These are phyloP conservation scores for Rhodinocichla rosea DNA, from an alignment of 2,113 vertebrate genomes.

Conservation along the genomic window DNA sequence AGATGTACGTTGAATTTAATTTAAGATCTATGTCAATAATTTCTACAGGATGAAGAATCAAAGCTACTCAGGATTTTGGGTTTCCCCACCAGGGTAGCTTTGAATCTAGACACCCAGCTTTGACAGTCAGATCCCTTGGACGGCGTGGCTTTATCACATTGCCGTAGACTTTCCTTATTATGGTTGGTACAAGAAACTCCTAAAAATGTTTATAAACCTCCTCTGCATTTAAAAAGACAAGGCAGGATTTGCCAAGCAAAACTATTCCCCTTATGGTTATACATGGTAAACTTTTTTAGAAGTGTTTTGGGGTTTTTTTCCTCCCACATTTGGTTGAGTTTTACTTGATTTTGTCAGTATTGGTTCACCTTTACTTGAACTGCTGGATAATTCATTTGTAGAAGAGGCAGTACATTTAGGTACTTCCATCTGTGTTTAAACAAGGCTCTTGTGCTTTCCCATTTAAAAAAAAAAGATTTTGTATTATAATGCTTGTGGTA, in stretches of 20 bases:
- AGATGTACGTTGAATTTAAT: neutral
- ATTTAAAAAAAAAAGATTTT: slow-evolving; percentile 9
- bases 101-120: neutral
- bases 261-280: neutral
- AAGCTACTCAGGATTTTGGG: neutral
- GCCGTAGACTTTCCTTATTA: neutral
- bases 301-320: neutral
- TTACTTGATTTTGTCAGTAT: slow-evolving; percentile 40
- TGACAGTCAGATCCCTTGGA: neutral
- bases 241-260: neutral
- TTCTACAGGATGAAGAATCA: neutral
- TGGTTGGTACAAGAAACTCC: neutral
- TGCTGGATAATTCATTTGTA: slow-evolving; percentile 60
- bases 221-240: neutral
- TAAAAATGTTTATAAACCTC: neutral
- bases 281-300: neutral
- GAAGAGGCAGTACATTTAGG: slow-evolving; percentile 58
- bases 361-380: slow-evolving; percentile 61
- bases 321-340: slow-evolving; percentile 7
- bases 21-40: neutral
- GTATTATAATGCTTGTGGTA: slow-evolving; percentile 47
- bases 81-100: neutral
- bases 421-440: slow-evolving; percentile 64
- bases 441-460: slow-evolving; percentile 57
- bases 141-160: neutral